Conservation (phyloP, 2,113 vertebrate species). For the Grus americana region DNA sequence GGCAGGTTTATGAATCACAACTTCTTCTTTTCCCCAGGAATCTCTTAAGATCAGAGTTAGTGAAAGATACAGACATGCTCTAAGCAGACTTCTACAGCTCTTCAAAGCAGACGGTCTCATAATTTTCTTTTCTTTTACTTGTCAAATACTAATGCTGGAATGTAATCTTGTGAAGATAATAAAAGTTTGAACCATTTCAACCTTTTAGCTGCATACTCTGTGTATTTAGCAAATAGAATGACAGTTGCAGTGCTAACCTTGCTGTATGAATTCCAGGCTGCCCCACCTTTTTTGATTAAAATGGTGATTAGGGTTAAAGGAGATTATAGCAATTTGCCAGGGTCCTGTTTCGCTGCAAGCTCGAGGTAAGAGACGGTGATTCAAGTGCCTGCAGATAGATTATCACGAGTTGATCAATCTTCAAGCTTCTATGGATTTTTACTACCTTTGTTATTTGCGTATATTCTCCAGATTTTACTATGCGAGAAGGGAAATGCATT, state of each 20-base stretch:
- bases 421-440: neutral
- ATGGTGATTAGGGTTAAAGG: slow-evolving; percentile 40
- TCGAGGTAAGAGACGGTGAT: neutral
- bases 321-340: slow-evolving; percentile 37
- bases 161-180: slow-evolving; percentile 36
- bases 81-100: neutral
- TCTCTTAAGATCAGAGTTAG: neutral
- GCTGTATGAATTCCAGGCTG: neutral
- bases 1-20: neutral
- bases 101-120: neutral
- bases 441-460: neutral
- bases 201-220: neutral
- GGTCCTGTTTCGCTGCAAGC: neutral
- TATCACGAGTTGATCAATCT: neutral
- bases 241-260: neutral
- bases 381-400: neutral
- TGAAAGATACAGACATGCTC: neutral
- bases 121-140: slow-evolving; percentile 27
- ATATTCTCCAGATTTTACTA: neutral
- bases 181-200: slow-evolving; percentile 15
- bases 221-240: slow-evolving; percentile 18
- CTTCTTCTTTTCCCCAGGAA: neutral
- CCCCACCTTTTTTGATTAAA: slow-evolving; percentile 33
- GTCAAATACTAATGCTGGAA: slow-evolving; percentile 23
- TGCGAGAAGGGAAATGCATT: neutral